Percentiles rank a stretch among this genome's conserved stretches.
Evolutionary conservation across 2,888 invertebrate species (phyloP).

Genomic region (Coleophora flavipennella): DNA sequence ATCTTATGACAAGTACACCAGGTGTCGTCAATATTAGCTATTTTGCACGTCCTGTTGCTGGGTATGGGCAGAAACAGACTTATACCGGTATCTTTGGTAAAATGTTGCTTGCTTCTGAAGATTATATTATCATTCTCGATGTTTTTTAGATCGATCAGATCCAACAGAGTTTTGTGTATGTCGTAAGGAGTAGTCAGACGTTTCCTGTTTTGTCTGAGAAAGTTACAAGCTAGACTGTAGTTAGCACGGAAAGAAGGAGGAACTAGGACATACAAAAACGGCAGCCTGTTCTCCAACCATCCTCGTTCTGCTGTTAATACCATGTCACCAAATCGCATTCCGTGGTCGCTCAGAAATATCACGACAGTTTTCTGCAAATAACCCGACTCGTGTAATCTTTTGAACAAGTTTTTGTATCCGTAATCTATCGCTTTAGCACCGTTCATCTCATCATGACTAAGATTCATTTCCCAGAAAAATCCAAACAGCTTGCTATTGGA

Average conservation of each 20-base stretch:
- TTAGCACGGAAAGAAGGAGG: slow-evolving; percentile 78
- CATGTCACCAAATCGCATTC: slow-evolving; percentile 86
- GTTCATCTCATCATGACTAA: slow-evolving; percentile 86
- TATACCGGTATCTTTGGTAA: slow-evolving; percentile 27
- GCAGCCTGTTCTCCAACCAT: slow-evolving; percentile 86
- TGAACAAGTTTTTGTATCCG: slow-evolving; percentile 70
- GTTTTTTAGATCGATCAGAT: slow-evolving; percentile 66
- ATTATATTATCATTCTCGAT: not conserved
- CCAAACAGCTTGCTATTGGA: slow-evolving; percentile 76
- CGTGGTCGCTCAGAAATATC: slow-evolving; percentile 89
- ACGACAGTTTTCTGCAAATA: slow-evolving; percentile 77
- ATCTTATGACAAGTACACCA: slow-evolving; percentile 87
- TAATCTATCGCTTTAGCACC: slow-evolving; percentile 80
- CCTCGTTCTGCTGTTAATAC: slow-evolving; percentile 83
- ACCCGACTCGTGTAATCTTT: slow-evolving; percentile 49
- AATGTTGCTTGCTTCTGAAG: not conserved
- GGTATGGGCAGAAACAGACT: slow-evolving; percentile 83
- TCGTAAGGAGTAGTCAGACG: slow-evolving; percentile 83
- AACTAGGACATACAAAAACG: slow-evolving; percentile 69
- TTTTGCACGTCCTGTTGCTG: slow-evolving; percentile 77
- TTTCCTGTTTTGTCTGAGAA: slow-evolving; percentile 74
- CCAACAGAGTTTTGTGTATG: slow-evolving; percentile 81
- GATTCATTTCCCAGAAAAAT: slow-evolving; percentile 84
- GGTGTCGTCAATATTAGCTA: slow-evolving; percentile 81
- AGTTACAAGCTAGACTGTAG: slow-evolving; percentile 73